Conservation (phyloP, 1,140 invertebrate species). For the Hyphantria cunea region DNA sequence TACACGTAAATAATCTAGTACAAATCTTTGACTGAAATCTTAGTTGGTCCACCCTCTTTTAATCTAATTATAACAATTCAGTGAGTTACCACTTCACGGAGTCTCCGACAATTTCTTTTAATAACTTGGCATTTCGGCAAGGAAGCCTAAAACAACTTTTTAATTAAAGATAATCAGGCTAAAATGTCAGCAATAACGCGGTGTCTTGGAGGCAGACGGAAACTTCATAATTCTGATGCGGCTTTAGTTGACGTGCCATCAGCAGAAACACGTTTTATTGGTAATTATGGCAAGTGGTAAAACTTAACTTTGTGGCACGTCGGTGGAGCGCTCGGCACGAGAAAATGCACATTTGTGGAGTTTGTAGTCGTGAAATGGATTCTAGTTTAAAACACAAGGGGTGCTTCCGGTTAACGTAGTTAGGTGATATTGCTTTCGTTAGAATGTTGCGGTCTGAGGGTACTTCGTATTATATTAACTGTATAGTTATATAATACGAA, state of each 20-base stretch:
- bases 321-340: slow-evolving; percentile 49
- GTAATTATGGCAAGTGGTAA: slow-evolving; percentile 71
- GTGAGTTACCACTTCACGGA: slow-evolving; percentile 62
- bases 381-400: slow-evolving; percentile 74
- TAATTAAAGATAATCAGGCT: slow-evolving; percentile 74
- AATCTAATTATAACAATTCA: slow-evolving; percentile 71
- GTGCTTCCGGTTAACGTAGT: slow-evolving; percentile 65
- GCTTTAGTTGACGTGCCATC: slow-evolving; percentile 50
- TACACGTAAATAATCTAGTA: not conserved
- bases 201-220: slow-evolving; percentile 54
- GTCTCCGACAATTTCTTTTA: slow-evolving; percentile 66
- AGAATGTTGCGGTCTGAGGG: slow-evolving; percentile 54
- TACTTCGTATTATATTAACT: slow-evolving; percentile 55
- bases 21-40: slow-evolving; percentile 48
- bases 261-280: slow-evolving; percentile 65
- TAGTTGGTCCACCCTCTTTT: slow-evolving; percentile 51
- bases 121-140: slow-evolving; percentile 61
- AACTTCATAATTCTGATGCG: slow-evolving; percentile 68
- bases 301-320: slow-evolving; percentile 63
- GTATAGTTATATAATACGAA: slow-evolving; percentile 47
- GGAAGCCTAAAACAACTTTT: slow-evolving; percentile 71
- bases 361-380: slow-evolving; percentile 69
- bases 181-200: slow-evolving; percentile 65
- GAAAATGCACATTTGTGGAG: slow-evolving; percentile 68
- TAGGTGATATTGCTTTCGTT: slow-evolving; percentile 72